Evolutionary conservation across 2,888 invertebrate genomes (phyloP).

Genomic region (Platerodrilus igneus): DNA sequence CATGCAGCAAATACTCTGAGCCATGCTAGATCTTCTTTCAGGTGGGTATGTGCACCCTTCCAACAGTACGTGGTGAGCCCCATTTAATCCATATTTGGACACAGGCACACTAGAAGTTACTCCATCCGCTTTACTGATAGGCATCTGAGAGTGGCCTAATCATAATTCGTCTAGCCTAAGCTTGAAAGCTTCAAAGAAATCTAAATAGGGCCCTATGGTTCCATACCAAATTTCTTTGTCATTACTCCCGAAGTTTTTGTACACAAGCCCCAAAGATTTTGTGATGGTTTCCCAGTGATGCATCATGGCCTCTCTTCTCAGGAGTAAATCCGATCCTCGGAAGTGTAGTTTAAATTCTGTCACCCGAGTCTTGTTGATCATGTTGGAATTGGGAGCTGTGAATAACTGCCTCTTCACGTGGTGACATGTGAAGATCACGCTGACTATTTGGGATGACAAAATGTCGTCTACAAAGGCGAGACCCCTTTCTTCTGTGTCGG

Average conservation of each 20-base stretch:
- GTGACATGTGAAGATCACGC: background rate
- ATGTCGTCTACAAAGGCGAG: too few species aligned
- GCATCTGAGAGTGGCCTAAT: constrained; percentile 21
- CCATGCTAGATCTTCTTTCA: constrained; percentile 27
- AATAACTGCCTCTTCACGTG: constrained; percentile 6
- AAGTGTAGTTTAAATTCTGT: background rate
- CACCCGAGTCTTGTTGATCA: background rate
- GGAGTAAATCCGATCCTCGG: background rate
- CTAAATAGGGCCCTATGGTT: constrained; percentile 18
- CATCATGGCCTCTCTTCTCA: too few species aligned
- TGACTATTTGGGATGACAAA: too few species aligned
- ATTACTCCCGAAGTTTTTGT: constrained; percentile 10
- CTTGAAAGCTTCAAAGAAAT: constrained; percentile 16
- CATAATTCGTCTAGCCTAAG: constrained; percentile 18
- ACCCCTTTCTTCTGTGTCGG: too few species aligned
- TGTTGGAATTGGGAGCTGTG: constrained; percentile 8
- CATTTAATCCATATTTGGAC: constrained; percentile 21
- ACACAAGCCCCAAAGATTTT: background rate
- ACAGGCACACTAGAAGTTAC: constrained; percentile 11
- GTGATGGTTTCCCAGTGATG: too few species aligned
- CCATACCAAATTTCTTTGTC: constrained; percentile 23
- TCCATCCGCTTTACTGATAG: constrained; percentile 16
- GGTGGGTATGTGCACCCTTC: constrained; percentile 27
- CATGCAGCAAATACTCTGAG: constrained; percentile 27
- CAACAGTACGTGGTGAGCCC: constrained; percentile 23